A percentile compares a stretch with the other conserved stretches of the same genome.
These are phyloP conservation scores for Cryptoprocta ferox DNA, from an alignment of 2,797 vertebrate species.

Conservation along the genomic window DNA sequence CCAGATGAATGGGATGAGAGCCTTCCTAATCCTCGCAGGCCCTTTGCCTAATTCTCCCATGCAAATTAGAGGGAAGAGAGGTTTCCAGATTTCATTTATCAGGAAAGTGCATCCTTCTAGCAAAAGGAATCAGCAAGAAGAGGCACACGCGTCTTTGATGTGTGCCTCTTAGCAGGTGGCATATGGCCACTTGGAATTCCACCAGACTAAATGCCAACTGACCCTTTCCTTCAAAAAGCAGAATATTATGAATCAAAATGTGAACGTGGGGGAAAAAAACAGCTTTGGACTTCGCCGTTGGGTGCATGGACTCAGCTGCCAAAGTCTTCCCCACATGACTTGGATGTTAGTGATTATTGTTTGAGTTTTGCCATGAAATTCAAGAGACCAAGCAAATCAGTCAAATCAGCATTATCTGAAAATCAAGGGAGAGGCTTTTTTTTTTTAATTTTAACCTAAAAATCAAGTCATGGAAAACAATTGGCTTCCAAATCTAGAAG, in stretches of 20 bases:
- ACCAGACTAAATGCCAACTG: background rate
- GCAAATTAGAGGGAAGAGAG: conserved; percentile 44
- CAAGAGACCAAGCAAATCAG: background rate
- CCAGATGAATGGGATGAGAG: background rate
- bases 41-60: conserved; percentile 43
- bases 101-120: conserved; percentile 40
- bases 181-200: background rate
- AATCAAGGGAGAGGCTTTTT: background rate
- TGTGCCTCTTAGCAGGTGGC: background rate
- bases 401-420: background rate
- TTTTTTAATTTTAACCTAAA: background rate
- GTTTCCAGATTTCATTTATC: conserved; percentile 45
- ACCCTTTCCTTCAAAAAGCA: conserved; percentile 28
- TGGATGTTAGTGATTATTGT: background rate
- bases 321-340: background rate
- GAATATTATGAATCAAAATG: background rate
- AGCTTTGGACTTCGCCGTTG: background rate
- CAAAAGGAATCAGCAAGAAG: conserved; percentile 28
- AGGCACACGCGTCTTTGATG: background rate
- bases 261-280: background rate
- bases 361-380: background rate
- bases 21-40: background rate
- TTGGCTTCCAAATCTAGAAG: background rate
- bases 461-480: background rate
- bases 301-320: background rate